A percentile compares a stretch with the other conserved stretches of the same genome.
phyloP scores from a whole-genome alignment of 1,140 invertebrate species.

The Cherax quadricarinatus region DNA sequence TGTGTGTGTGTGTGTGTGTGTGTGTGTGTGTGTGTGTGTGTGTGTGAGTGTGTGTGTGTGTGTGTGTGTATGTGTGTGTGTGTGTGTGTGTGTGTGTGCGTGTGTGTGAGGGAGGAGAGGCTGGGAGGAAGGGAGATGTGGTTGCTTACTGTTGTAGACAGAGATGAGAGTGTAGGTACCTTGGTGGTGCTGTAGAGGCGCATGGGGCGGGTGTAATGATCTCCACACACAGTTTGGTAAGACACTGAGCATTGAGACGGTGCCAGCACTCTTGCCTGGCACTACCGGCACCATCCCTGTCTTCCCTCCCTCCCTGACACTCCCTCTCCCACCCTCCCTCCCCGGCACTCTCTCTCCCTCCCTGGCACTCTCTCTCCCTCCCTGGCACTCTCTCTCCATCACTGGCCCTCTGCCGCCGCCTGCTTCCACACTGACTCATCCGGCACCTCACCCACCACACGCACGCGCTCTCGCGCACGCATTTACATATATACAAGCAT shows the following conservation, averaged over 20 bases:
- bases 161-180: neutral
- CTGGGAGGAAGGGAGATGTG: neutral
- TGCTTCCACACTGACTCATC: neutral
- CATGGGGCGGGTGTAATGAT: neutral
- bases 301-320: too few relatives aligned
- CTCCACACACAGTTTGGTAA: neutral
- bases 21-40: too few relatives aligned
- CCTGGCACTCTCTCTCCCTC: too few relatives aligned
- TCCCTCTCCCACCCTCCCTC: too few relatives aligned
- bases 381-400: neutral
- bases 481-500: neutral
- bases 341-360: too few relatives aligned
- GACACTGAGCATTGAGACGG: neutral
- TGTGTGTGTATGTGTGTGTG: too few relatives aligned
- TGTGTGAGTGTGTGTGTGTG: too few relatives aligned
- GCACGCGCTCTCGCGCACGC: neutral
- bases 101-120: neutral
- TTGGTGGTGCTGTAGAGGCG: neutral
- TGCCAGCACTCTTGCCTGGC: neutral
- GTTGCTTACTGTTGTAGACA: neutral
- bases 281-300: too few relatives aligned
- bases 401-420: neutral
- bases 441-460: neutral
- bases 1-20: too few relatives aligned
- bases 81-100: too few relatives aligned